Evolutionary conservation across 1,140 invertebrate genomes (phyloP).

Genomic region (Capitella teleta): DNA sequence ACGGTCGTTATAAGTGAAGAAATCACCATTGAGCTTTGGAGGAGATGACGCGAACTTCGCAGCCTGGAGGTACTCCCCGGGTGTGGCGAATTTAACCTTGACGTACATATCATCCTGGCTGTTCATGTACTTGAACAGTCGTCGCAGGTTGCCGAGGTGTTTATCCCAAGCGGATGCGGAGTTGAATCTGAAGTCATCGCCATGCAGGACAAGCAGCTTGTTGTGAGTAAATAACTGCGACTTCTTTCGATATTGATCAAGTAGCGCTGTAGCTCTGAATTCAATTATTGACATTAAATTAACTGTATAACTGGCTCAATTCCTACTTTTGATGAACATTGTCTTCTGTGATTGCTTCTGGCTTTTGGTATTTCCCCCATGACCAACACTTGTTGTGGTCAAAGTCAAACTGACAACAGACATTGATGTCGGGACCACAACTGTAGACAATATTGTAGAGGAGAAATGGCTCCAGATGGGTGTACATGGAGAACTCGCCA

Average conservation of each 20-base stretch:
- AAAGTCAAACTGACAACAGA: constrained; percentile 96
- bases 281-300: too few species aligned
- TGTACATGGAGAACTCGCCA: constrained; percentile 57
- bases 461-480: constrained; percentile 94
- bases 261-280: constrained; percentile 4
- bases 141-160: constrained; percentile 80
- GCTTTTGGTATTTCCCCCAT: background rate
- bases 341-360: constrained; percentile 24
- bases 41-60: constrained; percentile 47
- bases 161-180: constrained; percentile 77
- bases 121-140: constrained; percentile 84
- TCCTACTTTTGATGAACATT: constrained; percentile 46
- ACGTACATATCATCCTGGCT: constrained; percentile 51
- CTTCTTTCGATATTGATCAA: constrained; percentile 46
- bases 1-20: constrained; percentile 83
- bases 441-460: constrained; percentile 91
- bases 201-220: constrained; percentile 71
- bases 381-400: constrained; percentile 51
- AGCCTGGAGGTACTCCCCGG: constrained; percentile 74
- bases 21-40: constrained; percentile 73
- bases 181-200: constrained; percentile 90
- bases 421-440: constrained; percentile 87
- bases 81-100: constrained; percentile 60
- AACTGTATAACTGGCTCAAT: too few species aligned
- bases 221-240: constrained; percentile 73